A percentile compares a stretch with the other conserved stretches of the same genome.
Conservation (phyloP, 2,797 vertebrate genomes). For the Siniperca scherzeri region DNA sequence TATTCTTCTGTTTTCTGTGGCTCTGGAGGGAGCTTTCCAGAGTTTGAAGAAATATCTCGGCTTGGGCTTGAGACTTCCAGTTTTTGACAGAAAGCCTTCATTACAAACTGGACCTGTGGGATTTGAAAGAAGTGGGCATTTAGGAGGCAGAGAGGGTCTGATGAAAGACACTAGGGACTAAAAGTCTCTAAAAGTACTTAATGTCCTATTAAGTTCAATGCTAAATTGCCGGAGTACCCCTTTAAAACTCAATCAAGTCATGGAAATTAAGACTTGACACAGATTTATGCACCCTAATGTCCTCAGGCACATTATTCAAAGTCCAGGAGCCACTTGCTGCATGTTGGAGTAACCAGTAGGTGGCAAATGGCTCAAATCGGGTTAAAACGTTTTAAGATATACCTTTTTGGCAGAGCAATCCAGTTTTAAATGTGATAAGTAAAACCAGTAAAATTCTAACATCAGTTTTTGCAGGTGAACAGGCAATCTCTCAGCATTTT, state of each 20-base stretch:
- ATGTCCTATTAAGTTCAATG: too few species aligned
- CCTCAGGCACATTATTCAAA: constrained; percentile 1
- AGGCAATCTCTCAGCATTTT: neutral
- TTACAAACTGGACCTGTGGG: neutral
- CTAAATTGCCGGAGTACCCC: too few species aligned
- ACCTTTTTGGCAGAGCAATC: neutral
- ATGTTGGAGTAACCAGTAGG: neutral
- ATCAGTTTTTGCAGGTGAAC: neutral
- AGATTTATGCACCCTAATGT: constrained; percentile 12
- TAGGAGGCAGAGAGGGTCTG: neutral
- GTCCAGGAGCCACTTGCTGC: neutral
- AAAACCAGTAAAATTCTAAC: neutral
- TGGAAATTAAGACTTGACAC: neutral
- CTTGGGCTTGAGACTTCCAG: neutral
- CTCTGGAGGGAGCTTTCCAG: neutral
- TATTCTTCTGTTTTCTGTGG: neutral
- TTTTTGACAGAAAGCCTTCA: neutral
- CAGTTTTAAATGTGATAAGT: neutral
- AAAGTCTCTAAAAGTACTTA: too few species aligned
- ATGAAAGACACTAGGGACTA: neutral
- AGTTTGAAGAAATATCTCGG: neutral
- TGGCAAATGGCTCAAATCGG: neutral
- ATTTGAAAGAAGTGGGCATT: neutral
- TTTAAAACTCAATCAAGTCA: constrained; percentile 5
- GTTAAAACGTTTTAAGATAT: neutral